Conservation (phyloP, 2,797 vertebrate species). For the Danio choprae region DNA sequence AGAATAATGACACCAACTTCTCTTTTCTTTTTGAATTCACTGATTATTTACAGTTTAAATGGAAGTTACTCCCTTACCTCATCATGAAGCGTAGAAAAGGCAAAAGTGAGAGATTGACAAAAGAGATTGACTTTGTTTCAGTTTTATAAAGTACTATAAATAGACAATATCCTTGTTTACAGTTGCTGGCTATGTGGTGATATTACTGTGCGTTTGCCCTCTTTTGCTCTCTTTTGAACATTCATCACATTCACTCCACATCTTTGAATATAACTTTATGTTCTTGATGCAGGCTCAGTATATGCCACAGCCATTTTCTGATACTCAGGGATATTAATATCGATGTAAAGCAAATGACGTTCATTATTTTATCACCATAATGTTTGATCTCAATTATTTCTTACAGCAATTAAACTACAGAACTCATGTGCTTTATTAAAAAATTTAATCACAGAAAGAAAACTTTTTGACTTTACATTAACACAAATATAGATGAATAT, state of each 20-base stretch:
- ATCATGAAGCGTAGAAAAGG: background rate
- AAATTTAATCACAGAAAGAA: slow-evolving; percentile 15
- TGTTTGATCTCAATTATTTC: slow-evolving; percentile 10
- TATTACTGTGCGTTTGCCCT: background rate
- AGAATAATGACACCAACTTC: too few species aligned
- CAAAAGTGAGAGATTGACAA: too few species aligned
- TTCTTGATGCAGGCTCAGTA: slow-evolving; percentile 13
- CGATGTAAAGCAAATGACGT: slow-evolving; percentile 32
- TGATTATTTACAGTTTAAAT: too few species aligned
- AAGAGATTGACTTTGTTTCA: background rate
- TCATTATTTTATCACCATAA: slow-evolving; percentile 11
- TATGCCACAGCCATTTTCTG: background rate
- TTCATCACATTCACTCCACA: background rate
- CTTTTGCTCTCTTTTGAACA: background rate
- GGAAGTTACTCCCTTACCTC: too few species aligned
- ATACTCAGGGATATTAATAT: slow-evolving; percentile 18
- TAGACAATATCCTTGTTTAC: background rate
- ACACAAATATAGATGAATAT: background rate
- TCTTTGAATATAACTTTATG: slow-evolving; percentile 14
- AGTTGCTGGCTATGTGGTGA: background rate
- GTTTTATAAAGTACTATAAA: background rate
- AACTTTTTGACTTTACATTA: slow-evolving; percentile 26
- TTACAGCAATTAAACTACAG: slow-evolving; percentile 16
- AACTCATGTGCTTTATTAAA: background rate
- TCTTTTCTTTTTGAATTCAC: too few species aligned